Percentiles rank a stretch among this genome's conserved stretches.
Evolutionary conservation across 2,888 invertebrate species (phyloP).

Genomic region (Eupithecia abbreviata): DNA sequence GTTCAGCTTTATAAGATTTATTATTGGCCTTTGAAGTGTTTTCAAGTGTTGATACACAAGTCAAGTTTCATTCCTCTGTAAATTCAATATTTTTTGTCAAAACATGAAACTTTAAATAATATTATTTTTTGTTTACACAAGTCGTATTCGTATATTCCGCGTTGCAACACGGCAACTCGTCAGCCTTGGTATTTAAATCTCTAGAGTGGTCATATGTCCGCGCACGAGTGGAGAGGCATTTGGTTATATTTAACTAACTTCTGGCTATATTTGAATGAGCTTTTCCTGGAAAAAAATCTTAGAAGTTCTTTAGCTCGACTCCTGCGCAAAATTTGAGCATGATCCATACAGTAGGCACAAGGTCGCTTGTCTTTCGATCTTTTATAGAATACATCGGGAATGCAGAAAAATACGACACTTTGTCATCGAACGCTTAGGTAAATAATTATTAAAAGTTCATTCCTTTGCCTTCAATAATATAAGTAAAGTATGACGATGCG

Average conservation of each 20-base stretch:
- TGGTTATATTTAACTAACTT: neutral
- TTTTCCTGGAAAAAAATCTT: no score
- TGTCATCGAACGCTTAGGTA: no score
- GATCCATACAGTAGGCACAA: no score
- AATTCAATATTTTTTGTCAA: neutral
- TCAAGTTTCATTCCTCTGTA: neutral
- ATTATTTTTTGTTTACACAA: neutral
- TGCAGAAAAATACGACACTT: no score
- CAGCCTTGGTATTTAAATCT: slow-evolving; percentile 45
- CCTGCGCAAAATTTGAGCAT: neutral
- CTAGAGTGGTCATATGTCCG: slow-evolving; percentile 35
- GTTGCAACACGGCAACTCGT: slow-evolving; percentile 35
- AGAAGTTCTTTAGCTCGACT: no score
- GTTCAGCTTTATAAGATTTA: neutral
- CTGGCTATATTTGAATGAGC: neutral
- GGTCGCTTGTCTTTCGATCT: no score
- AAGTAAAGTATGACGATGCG: no score
- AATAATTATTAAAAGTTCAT: no score
- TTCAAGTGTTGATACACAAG: neutral
- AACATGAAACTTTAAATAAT: neutral
- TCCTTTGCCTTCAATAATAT: no score
- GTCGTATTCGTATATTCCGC: slow-evolving; percentile 30
- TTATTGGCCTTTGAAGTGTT: neutral
- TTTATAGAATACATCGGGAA: no score
- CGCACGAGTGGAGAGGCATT: slow-evolving; percentile 3